Evolutionary conservation across 2,888 invertebrate species (phyloP).

Genomic region (Ptycholaimellus sp.): DNA sequence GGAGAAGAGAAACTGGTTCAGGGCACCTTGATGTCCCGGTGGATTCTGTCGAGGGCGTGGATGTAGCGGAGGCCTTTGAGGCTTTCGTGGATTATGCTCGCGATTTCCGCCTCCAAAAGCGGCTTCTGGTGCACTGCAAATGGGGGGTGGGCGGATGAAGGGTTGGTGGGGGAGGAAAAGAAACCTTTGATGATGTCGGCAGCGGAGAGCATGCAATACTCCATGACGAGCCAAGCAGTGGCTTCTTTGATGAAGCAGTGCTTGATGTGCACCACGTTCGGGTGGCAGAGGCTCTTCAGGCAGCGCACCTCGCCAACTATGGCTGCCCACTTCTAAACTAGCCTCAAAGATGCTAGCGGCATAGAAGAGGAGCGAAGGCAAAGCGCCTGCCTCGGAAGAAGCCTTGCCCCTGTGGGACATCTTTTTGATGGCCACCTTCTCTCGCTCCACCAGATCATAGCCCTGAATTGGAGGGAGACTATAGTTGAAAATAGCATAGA

Average conservation of each 20-base stretch:
- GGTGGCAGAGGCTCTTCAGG: slow-evolving; percentile 72
- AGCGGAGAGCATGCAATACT: slow-evolving; percentile 95
- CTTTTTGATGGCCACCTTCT: slow-evolving; percentile 98
- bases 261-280: slow-evolving; percentile 91
- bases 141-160: no score
- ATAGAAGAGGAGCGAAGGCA: no score
- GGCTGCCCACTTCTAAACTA: no score
- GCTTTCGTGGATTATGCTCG: slow-evolving; percentile 82
- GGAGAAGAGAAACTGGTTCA: no score
- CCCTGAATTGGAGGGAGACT: slow-evolving; percentile 31
- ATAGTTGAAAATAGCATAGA: no score
- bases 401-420: slow-evolving; percentile 97
- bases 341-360: no score
- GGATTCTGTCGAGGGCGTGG: slow-evolving; percentile 54
- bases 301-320: no score
- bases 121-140: slow-evolving; percentile 28
- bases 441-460: slow-evolving; percentile 68
- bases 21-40: slow-evolving; percentile 83
- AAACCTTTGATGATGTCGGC: slow-evolving; percentile 90
- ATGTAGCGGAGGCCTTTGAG: slow-evolving; percentile 73
- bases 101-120: slow-evolving; percentile 56
- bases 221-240: slow-evolving; percentile 99
- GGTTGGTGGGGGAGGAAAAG: no score
- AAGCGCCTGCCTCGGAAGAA: slow-evolving; percentile 45
- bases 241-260: slow-evolving; percentile 90